Base-by-base conservation (phyloP, 2,888 invertebrate genomes). In the Drosophila trichaetosa region DNA sequence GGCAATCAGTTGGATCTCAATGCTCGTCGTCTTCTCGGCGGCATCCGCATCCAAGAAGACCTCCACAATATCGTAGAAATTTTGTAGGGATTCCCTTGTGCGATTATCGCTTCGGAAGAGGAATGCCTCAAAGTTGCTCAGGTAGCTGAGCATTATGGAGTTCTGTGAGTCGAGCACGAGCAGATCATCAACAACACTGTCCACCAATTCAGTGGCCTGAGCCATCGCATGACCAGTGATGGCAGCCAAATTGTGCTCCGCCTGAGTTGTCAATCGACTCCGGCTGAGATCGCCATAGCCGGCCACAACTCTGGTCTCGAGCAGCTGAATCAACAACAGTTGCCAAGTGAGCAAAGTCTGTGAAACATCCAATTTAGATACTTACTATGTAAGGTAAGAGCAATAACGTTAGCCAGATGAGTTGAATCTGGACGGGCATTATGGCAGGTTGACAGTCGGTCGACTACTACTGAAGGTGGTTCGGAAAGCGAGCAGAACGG, bases 101-200 rank as follows among this genome's bases (percentile, higher is more conserved):
- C 65, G 69, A 27, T 79, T 87, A 0, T 46, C 33, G 31, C 75
- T 73, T 0, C 73, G 53, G 7, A 48, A 27, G 0, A 80, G 72
- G 7, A 68, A 89, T 13, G 53, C 36, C 38, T 87, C 85, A 5
- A 89, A 77, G 2, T 46, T 63, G 31, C 36, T 56, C 3, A 87
- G 48, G 18, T 85, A 89, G 13, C 49, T 42, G n/a, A 74, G 38
- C 24, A 85, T 40, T 5, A 61, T 36, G 5, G 66, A 7, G 38
- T 85, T 85, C 27, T 82, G 82, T 0, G 89, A 84, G 60, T 85
- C 82, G 53, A 85, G 29, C 6, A 89, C 67, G 0, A 81, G 73
- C 7, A 85, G 69, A 67, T 85, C 85, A 40, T 85, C 87, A 0
- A 85, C 82, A 0, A 89, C 77, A 54, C 72, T 69, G 4, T 85